Percentiles rank a stretch among this genome's conserved stretches.
Conservation (phyloP, 30 jellyfish, hydroid and myxozoan species). For the Clytia hemisphaerica region DNA sequence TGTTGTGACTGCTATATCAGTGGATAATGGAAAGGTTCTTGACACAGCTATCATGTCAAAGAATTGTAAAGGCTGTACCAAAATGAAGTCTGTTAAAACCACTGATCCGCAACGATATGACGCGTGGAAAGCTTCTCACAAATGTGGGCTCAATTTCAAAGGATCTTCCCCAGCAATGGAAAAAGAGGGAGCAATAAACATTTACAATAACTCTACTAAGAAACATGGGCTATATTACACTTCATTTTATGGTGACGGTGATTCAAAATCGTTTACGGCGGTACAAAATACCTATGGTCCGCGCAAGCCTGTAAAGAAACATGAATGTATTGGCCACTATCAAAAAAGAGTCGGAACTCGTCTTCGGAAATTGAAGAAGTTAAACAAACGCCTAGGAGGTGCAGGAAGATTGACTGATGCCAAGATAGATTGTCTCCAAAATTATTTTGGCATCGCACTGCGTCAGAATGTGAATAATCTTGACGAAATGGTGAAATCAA, state of each 20-base stretch:
- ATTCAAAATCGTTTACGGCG: conserved; percentile 3
- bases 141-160: conserved; percentile 8
- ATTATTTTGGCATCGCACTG: conserved; percentile 32
- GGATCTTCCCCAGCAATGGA: conserved; percentile 20
- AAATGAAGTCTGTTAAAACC: conserved; percentile 9
- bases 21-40: no score
- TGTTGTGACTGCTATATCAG: conserved; percentile 1
- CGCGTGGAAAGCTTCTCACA: background rate
- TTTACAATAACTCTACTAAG: background rate
- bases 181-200: background rate
- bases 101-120: conserved; percentile 9
- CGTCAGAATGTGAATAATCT: conserved; percentile 25
- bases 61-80: conserved; percentile 13
- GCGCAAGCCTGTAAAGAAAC: background rate
- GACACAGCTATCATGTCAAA: conserved; percentile 8
- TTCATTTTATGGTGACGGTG: conserved; percentile 17
- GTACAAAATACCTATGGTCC: conserved; percentile 4
- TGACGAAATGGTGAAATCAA: conserved; percentile 5
- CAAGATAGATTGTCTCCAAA: conserved; percentile 5
- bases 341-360: conserved; percentile 41
- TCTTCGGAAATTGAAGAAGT: conserved; percentile 20
- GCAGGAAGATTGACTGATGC: conserved; percentile 42
- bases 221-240: conserved; percentile 3
- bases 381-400: conserved; percentile 33
- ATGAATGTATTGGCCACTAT: background rate